These are phyloP conservation scores for Argyrosomus japonicus DNA, from an alignment of 2,113 vertebrate species.

Conservation along the genomic window DNA sequence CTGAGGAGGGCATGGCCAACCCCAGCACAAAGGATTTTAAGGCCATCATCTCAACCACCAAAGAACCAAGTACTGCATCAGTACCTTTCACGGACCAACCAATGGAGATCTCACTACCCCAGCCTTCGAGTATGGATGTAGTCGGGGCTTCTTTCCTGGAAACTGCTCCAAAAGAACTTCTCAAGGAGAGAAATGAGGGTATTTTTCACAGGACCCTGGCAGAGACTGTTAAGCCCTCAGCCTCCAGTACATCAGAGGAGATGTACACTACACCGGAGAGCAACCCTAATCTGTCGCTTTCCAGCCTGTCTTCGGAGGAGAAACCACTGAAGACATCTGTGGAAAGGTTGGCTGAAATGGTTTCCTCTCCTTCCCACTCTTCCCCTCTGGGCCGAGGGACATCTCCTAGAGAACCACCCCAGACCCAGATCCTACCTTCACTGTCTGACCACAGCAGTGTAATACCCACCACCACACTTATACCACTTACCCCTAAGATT, in stretches of 20 bases:
- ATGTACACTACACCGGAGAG: slow-evolving; percentile 79
- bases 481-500: slow-evolving; percentile 96
- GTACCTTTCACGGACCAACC: slow-evolving; percentile 71
- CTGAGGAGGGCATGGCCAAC: slow-evolving; percentile 62
- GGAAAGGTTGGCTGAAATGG: slow-evolving; percentile 79
- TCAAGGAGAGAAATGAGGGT: slow-evolving; percentile 55
- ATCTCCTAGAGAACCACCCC: slow-evolving; percentile 80
- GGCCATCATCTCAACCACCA: slow-evolving; percentile 80
- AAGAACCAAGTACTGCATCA: slow-evolving; percentile 78
- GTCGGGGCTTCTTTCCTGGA: slow-evolving; percentile 65
- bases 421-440: slow-evolving; percentile 73
- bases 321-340: slow-evolving; percentile 83
- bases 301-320: slow-evolving; percentile 82
- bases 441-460: slow-evolving; percentile 81
- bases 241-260: slow-evolving; percentile 60
- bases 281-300: slow-evolving; percentile 81
- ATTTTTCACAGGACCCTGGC: slow-evolving; percentile 56
- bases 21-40: slow-evolving; percentile 81
- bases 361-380: slow-evolving; percentile 80
- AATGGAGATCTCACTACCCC: slow-evolving; percentile 71
- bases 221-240: slow-evolving; percentile 61
- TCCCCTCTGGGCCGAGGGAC: slow-evolving; percentile 77
- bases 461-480: slow-evolving; percentile 87
- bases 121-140: slow-evolving; percentile 66
- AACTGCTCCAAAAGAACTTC: slow-evolving; percentile 69